A percentile compares a stretch with the other conserved stretches of the same genome.
Conservation (phyloP, 2,113 vertebrate genomes). For the Cebidichthys violaceus region DNA sequence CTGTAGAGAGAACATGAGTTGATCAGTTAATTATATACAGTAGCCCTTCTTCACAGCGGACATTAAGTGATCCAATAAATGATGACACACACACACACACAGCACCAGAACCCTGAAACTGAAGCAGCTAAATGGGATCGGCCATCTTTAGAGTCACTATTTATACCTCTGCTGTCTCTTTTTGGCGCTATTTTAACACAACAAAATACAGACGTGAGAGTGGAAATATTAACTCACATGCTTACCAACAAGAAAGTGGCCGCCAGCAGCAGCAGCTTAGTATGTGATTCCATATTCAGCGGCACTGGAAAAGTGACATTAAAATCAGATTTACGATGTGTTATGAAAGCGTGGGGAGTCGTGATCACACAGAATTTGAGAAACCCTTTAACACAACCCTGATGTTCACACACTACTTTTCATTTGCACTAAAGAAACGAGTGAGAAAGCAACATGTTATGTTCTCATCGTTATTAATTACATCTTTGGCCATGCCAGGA, state of each 20-base stretch:
- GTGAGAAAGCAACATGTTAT: neutral
- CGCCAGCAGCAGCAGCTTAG: constrained; percentile 80
- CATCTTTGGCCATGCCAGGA: neutral
- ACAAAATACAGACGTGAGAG: accelerated
- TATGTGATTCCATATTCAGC: constrained; percentile 70
- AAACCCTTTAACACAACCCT: neutral
- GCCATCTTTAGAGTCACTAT: neutral
- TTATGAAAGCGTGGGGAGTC: no score
- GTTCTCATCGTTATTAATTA: neutral
- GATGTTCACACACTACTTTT: neutral
- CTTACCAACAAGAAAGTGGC: constrained; percentile 83
- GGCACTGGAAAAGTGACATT: constrained; percentile 75
- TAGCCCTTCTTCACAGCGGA: neutral
- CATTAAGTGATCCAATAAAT: neutral
- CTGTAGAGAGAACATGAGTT: constrained; percentile 56
- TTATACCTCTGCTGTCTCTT: neutral
- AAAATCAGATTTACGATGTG: neutral
- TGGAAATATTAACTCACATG: accelerated
- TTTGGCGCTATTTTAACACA: neutral
- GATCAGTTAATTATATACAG: neutral
- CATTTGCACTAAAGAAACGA: neutral
- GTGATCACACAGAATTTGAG: neutral
- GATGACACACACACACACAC: neutral
- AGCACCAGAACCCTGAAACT: neutral
- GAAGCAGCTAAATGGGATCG: neutral